Evolutionary conservation across 2,797 vertebrate genomes (phyloP).

Genomic region (Sus cebifrons): DNA sequence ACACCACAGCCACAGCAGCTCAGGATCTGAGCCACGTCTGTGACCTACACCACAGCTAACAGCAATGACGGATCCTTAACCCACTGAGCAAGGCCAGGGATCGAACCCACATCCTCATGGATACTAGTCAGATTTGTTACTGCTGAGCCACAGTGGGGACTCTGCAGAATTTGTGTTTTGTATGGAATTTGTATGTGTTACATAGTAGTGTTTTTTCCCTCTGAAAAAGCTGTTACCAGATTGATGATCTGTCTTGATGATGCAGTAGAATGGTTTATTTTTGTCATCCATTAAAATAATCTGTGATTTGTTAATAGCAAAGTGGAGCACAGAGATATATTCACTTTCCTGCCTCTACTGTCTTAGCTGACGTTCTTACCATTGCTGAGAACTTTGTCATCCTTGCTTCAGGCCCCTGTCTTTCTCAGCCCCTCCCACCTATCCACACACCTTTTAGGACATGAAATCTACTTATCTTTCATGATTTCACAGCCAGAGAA

Average conservation of each 20-base stretch:
- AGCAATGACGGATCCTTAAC: too few relatives aligned
- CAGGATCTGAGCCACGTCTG: too few relatives aligned
- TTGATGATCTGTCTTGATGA: slow-evolving; percentile 45
- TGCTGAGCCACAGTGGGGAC: too few relatives aligned
- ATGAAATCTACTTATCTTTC: background rate
- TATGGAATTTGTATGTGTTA: slow-evolving; percentile 30
- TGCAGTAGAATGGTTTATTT: background rate
- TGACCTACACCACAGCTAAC: too few relatives aligned
- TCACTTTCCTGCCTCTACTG: background rate
- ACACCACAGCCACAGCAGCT: too few relatives aligned
- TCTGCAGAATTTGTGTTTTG: background rate
- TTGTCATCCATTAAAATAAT: background rate
- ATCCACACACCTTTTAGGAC: background rate
- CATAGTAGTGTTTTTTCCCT: background rate
- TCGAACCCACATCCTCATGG: too few relatives aligned
- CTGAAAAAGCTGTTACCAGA: background rate
- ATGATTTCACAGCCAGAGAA: background rate
- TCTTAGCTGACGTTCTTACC: background rate
- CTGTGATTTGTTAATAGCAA: background rate
- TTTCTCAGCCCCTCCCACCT: background rate
- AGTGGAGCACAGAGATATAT: slow-evolving; percentile 11
- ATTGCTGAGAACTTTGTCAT: background rate
- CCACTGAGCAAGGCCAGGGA: too few relatives aligned
- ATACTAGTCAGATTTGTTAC: too few relatives aligned
- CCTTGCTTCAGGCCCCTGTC: background rate